Evolutionary conservation across 2,888 invertebrate species (phyloP), one percentile per base, ranked within the genome.

Genomic region (Agrotis segetum): DNA sequence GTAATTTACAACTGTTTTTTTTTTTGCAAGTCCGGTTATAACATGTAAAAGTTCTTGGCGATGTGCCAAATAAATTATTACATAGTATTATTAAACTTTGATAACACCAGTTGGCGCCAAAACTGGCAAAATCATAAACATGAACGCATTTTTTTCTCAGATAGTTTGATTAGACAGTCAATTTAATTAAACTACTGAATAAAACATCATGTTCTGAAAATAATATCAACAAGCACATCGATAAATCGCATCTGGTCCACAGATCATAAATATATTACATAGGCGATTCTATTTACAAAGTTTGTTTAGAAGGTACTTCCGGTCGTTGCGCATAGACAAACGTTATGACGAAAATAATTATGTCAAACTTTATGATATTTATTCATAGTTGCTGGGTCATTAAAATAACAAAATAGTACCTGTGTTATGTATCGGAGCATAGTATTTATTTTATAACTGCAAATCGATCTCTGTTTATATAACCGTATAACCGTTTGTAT

Each of bases 261-360:
- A 59, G 46, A 34, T 50, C 53, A 77, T 55, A 21, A 49, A 17
- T 2, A 63, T 46, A 44, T 76, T 49, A 34, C 46, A 60, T 64
- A 34, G 17, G 63, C n/a, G 34, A 60, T 63, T 77, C 59, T 75
- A 75, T 75, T 63, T 75, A 63, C 71, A 63, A 55, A 50, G 13
- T 34, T 70, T 75, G 71, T 75, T 77, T 77, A 60, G 46, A 77
- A 24, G 19, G n/a, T 34, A 44, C 21, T 46, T 71, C 77, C 74
- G 59, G 52, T n/a, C n/a, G 24, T 16, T 74, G 63, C 3, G n/a
- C 44, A 49, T 52, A 72, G 19, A 61, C 50, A 64, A 58, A 50
- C 46, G 24, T 4, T 47, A 34, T 71, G 21, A 58, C 21, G 72
- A 58, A 71, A 71, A 60, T 67, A n/a, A n/a, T n/a, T n/a, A 21